Base-by-base conservation (phyloP, 2,797 vertebrate species). In the Falco columbarius region DNA sequence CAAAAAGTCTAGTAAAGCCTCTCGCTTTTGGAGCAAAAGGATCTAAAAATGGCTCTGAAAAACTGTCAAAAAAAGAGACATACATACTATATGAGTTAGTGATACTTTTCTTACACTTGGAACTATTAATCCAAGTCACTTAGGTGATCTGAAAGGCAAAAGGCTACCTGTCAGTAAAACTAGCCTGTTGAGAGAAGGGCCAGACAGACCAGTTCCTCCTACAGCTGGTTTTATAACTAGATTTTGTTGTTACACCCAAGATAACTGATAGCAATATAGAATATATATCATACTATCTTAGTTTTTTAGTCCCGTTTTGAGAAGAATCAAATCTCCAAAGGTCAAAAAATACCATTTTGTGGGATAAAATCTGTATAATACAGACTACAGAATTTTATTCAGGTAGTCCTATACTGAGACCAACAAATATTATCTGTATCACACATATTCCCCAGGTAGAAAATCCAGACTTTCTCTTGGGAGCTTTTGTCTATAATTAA, bases 1-100 rank as follows among this genome's bases (percentile, higher is more conserved):
- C 61, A 47, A 90, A 54, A 90, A 61, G 19, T 3, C 46, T 61
- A 61, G 42, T 23, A 26, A 87, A 91, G 6, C 10, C 23, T 61
- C 34, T 80, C 81, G 19, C 10, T 86, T 74, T 40, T 61, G 40
- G 30, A 87, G 6, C 2, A 61, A 42, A 67, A 42, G 5, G 6
- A 34, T 40, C 47, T 62, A 21, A 54, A 89, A 76, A 15, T 16
- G 34, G 26, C 12, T 71, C 56, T 74, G 46, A 71, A 81, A 86
- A 82, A 40, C 8, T 9, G 12, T 7, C 6, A 55, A 88, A 75
- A 73, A 58, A 29, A 18, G 38, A 27, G 21, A 20, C 7, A 4
- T 17, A 11, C 1, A 1, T 23, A 42, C 24, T 38, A 3, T 18
- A 14, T 4, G 7, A 19, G 52, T 10, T n/a, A 10, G 23, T 38